Evolutionary conservation across 64 coral and sea anemone genomes (phyloP).

Genomic region (Porites australiensis): DNA sequence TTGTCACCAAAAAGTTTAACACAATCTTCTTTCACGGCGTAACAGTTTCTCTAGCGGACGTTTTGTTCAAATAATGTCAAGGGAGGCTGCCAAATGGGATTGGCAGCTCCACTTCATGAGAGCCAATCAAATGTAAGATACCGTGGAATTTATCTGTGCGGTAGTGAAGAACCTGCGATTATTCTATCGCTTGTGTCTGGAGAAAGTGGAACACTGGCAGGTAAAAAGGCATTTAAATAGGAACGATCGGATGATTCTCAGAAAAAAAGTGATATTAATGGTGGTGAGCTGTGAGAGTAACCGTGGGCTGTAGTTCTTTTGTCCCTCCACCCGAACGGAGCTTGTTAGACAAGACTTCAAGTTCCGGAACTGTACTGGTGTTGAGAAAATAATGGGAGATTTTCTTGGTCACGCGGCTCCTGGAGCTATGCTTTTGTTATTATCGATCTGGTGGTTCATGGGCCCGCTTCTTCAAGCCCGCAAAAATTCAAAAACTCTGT

Average conservation of each 20-base stretch:
- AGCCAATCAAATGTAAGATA: background rate
- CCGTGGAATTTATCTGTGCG: background rate
- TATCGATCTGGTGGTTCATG: constrained; percentile 56
- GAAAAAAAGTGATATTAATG: too few relatives aligned
- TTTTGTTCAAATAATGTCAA: background rate
- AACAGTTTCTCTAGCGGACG: background rate
- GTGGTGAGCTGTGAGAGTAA: too few relatives aligned
- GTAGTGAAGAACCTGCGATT: background rate
- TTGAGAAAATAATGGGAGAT: constrained; percentile 47
- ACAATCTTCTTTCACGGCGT: too few relatives aligned
- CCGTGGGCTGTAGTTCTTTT: too few relatives aligned
- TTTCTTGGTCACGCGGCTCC: constrained; percentile 37
- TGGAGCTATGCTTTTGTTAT: constrained; percentile 17
- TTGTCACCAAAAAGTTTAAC: too few relatives aligned
- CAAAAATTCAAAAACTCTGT: too few relatives aligned
- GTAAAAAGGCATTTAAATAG: too few relatives aligned
- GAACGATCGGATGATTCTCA: too few relatives aligned
- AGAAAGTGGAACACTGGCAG: too few relatives aligned
- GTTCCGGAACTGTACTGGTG: background rate
- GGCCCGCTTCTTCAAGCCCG: background rate
- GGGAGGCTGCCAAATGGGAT: background rate
- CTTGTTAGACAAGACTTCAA: too few relatives aligned
- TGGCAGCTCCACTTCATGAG: background rate
- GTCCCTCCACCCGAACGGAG: too few relatives aligned
- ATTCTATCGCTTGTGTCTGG: background rate